phyloP scores from a whole-genome alignment of 2,113 vertebrate genomes.

The Ictidomys tridecemlineatus region DNA sequence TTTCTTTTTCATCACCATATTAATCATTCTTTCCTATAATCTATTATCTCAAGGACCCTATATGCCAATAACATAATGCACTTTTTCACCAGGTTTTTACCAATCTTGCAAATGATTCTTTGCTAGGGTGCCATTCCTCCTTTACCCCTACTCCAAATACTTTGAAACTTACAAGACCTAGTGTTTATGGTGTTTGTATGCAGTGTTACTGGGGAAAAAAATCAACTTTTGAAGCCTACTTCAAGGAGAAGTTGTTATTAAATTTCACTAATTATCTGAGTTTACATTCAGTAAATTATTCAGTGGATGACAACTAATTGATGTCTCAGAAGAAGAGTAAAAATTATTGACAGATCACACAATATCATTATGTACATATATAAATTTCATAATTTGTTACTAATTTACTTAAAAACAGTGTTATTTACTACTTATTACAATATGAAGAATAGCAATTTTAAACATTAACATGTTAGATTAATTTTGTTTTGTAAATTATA shows the following conservation, averaged over 20 bases:
- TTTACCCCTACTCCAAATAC: not conserved
- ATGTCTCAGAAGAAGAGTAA: not conserved
- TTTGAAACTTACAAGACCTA: not conserved
- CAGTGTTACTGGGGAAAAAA: not conserved
- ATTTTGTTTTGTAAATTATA: not conserved
- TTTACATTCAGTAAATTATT: constrained; percentile 40
- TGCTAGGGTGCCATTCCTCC: not conserved
- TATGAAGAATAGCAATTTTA: constrained; percentile 51
- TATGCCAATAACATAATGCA: not conserved
- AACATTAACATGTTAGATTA: not conserved
- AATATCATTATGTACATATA: not conserved
- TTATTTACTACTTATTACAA: constrained; percentile 37
- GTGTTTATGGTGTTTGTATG: not conserved
- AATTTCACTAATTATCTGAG: constrained; percentile 44
- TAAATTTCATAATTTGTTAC: not conserved
- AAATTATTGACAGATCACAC: not conserved
- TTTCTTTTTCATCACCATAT: not conserved
- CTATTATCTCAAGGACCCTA: not conserved
- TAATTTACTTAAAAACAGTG: constrained; percentile 13
- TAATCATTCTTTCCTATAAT: not conserved
- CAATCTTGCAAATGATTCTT: not conserved
- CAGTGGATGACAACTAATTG: not conserved
- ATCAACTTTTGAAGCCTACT: not conserved
- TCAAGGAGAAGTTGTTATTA: not conserved
- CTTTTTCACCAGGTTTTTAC: not conserved